Evolutionary conservation across 2,113 vertebrate species (phyloP), one percentile per base, ranked within the genome.

Genomic region (Zingel zingel): DNA sequence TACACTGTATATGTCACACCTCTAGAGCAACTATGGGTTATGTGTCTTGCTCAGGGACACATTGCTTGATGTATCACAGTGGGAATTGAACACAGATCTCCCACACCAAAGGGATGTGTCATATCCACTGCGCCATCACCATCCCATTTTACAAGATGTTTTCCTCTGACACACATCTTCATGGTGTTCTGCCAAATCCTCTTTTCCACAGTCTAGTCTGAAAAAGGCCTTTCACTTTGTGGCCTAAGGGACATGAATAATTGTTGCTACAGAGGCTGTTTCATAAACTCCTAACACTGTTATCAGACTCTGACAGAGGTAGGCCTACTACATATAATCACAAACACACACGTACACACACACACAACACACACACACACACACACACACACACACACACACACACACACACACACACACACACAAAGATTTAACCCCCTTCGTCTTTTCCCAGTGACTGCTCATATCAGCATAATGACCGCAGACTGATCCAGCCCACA

Each of bases 291-390:
- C 69, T 62, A 75, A 85, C 84, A 73, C 87, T 88, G 89, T 89
- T 90, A 93, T 93, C 93, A 89, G 85, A 84, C 90, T 88, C 81
- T 89, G 91, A 90, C 93, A 92, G 87, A 93, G 86, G 86, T 83
- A 86, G 77, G 77, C 83, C 81, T 74, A 53, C 86, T 66, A 84
- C 62, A 86, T 72, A 75, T 21, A 81, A 64, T 63, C 79, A 74
- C 57, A 78, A 62, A 76, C 50, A 72, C 19, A 19, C 56, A 79
- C 36, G 65, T 54, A 61, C 56, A 67, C 77, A 74, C 53, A 76
- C 62, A 76, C 43, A 71, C 36, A 71, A n/a, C 54, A 76, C 8
- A 36, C 39, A 73, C 8, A 79, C 39, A 74, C 30, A n/a, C 30
- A 68, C 19, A 19, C 56, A 77, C 27, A 36, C 21, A 82, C 64